phyloP scores from a whole-genome alignment of 2,888 invertebrate genomes.

The Imbricaverruca yamaguchii region DNA sequence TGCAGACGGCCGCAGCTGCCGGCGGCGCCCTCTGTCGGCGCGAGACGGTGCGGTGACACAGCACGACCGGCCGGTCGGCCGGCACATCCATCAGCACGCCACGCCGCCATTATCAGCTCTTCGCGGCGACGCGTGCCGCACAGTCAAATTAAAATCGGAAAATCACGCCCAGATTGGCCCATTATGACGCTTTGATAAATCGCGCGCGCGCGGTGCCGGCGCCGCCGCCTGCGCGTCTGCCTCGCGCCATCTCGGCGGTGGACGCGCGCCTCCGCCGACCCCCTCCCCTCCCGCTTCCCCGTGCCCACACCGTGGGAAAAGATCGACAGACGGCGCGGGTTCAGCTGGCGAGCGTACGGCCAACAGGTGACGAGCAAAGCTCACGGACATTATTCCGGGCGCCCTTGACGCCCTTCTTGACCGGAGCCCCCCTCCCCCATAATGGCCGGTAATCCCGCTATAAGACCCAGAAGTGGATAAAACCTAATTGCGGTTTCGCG shows the following conservation, averaged over 20 bases:
- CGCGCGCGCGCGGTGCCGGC: not conserved
- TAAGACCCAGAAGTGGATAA: constrained; percentile 20
- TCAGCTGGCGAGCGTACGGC: not conserved
- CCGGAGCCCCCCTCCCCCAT: not conserved
- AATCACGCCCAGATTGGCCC: constrained; percentile 17
- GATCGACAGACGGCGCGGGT: not conserved
- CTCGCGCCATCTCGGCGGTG: not conserved
- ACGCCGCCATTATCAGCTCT: constrained; percentile 2
- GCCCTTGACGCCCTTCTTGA: not conserved
- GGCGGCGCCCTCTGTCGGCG: too few species aligned
- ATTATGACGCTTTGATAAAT: constrained; percentile 20
- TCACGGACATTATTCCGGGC: not conserved
- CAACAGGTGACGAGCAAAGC: not conserved
- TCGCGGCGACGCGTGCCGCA: constrained; percentile 5
- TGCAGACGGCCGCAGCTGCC: too few species aligned
- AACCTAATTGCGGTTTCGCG: constrained; percentile 21
- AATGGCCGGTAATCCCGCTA: not conserved
- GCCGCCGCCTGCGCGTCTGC: not conserved
- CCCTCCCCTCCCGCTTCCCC: not conserved
- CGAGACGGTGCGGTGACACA: constrained; percentile 1
- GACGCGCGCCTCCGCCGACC: not conserved
- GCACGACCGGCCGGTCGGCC: not conserved
- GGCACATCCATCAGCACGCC: constrained; percentile 1
- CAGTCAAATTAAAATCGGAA: constrained; percentile 9
- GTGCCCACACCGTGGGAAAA: not conserved